Percentiles rank a stretch among this genome's conserved stretches.
phyloP scores from a whole-genome alignment of 2,888 invertebrate genomes.

The Yponomeuta malinellus region DNA sequence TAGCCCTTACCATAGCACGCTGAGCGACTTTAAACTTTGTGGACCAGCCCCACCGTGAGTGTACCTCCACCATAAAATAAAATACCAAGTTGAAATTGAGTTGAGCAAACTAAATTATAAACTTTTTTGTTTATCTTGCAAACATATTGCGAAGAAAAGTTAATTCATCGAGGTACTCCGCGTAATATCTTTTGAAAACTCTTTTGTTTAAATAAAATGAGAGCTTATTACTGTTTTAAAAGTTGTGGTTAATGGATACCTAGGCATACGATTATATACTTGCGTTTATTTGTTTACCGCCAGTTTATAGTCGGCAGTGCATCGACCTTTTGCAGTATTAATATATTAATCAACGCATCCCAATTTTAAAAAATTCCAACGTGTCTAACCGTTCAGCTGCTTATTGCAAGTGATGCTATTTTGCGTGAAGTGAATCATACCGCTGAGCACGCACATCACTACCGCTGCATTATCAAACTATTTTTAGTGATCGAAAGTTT shows the following conservation, averaged over 20 bases:
- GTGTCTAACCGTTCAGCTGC: too few relatives aligned
- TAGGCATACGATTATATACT: too few relatives aligned
- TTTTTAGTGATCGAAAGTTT: slow-evolving; percentile 20
- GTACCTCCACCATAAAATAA: slow-evolving; percentile 17
- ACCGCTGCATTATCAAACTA: slow-evolving; percentile 5
- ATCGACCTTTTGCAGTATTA: too few relatives aligned
- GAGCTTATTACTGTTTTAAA: too few relatives aligned
- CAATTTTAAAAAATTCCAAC: too few relatives aligned
- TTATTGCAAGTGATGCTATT: not conserved
- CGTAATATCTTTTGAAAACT: not conserved
- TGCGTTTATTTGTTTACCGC: too few relatives aligned
- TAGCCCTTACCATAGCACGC: too few relatives aligned
- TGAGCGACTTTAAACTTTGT: too few relatives aligned
- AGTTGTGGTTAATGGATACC: too few relatives aligned
- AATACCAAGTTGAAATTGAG: slow-evolving; percentile 13
- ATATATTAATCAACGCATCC: too few relatives aligned
- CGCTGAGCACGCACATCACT: slow-evolving; percentile 1
- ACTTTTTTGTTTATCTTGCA: not conserved
- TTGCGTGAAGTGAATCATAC: not conserved
- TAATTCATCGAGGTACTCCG: not conserved
- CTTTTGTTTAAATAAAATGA: not conserved
- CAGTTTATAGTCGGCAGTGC: too few relatives aligned
- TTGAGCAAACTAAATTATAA: not conserved
- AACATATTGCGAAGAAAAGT: slow-evolving; percentile 4
- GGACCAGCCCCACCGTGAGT: too few relatives aligned